Percentiles rank a stretch among this genome's conserved stretches.
These are phyloP conservation scores for Eulemur rufifrons DNA, from an alignment of 2,113 vertebrate species.

Conservation along the genomic window DNA sequence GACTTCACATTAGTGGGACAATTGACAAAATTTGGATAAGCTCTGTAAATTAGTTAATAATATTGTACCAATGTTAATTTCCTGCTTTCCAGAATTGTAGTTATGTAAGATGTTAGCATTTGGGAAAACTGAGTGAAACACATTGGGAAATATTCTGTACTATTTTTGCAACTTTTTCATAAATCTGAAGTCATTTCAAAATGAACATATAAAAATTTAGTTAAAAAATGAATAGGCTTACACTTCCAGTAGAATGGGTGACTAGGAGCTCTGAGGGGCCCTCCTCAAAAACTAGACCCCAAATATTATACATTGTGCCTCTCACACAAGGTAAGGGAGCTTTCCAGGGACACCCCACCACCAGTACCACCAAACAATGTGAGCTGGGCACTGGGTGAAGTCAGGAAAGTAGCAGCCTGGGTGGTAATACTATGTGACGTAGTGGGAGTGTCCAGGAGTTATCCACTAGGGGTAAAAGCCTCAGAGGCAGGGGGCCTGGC, in stretches of 20 bases:
- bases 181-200: neutral
- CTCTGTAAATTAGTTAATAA: neutral
- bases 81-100: neutral
- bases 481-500: neutral
- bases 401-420: neutral
- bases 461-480: neutral
- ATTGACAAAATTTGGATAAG: neutral
- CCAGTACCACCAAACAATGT: neutral
- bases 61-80: neutral
- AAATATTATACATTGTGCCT: neutral
- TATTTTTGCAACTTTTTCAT: neutral
- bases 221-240: neutral
- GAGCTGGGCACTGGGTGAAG: neutral
- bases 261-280: neutral
- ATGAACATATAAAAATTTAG: too few relatives aligned
- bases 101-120: neutral
- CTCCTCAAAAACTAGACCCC: neutral
- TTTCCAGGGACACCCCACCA: neutral
- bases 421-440: neutral
- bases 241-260: neutral
- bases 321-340: neutral
- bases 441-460: neutral
- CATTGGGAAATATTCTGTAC: neutral
- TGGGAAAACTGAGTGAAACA: neutral
- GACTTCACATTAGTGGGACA: neutral